Evolutionary conservation across 1,140 invertebrate species (phyloP).

Genomic region (Drosophila punjabiensis): DNA sequence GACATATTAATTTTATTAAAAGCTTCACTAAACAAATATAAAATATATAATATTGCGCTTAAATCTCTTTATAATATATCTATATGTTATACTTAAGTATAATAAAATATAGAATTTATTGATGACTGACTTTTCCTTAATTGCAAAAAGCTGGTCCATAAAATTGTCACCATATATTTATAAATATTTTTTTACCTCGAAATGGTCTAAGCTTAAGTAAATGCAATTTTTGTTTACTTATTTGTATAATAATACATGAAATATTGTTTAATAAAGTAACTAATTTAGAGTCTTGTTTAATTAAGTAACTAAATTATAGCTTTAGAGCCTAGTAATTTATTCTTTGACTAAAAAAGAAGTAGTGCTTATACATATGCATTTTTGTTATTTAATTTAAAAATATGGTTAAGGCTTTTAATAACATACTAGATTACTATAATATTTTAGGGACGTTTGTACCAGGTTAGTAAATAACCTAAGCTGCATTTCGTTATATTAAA

Average conservation of each 20-base stretch:
- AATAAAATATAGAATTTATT: background rate
- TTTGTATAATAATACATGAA: background rate
- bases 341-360: background rate
- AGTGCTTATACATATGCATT: background rate
- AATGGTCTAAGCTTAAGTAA: background rate
- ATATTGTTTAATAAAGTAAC: background rate
- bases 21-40: background rate
- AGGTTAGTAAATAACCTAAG: background rate
- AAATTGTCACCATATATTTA: background rate
- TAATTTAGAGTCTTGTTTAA: background rate
- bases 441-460: no score
- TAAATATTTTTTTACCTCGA: background rate
- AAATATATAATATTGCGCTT: no score
- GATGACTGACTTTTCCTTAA: background rate
- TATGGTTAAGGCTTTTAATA: background rate
- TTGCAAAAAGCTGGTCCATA: background rate
- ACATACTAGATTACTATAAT: background rate
- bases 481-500: background rate
- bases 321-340: background rate
- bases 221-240: background rate
- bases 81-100: background rate
- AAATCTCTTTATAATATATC: no score
- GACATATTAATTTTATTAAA: background rate
- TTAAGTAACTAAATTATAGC: background rate
- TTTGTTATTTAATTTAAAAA: background rate